Evolutionary conservation across 2,797 vertebrate species (phyloP), one percentile per base, ranked within the genome.

Genomic region (Xiphorhynchus erythropygius): DNA sequence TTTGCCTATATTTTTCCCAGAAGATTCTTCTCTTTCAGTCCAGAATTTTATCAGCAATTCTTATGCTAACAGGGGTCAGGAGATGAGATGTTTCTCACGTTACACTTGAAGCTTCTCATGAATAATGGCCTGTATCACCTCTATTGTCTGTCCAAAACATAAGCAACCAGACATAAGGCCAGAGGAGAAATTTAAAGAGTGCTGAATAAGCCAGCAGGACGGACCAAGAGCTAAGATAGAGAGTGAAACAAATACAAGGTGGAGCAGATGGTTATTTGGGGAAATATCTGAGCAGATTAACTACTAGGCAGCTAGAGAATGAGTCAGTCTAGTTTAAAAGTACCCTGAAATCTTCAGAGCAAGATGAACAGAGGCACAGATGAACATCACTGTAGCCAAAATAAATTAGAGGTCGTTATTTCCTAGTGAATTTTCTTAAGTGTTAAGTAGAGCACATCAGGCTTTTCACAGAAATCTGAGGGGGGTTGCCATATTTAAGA

Each of bases 21-120:
- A 97, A 98, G 97, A 96, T 94, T 78, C 95, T 97, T 95, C 93
- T 97, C 96, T 97, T 97, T 97, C 94, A 97, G 95, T 96, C 95
- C 85, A 97, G 97, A 97, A 97, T 98, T 98, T 98, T 98, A 98
- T 95, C 93, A 95, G 96, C 96, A 90, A 98, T 99, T 99, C 98
- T 99, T 98, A 99, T 99, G 98, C 97, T 98, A 99, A 99, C 98
- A 96, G 97, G 96, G 99, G 99, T 99, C 99, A 99, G 98, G 97
- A 98, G 98, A 99, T 98, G 99, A 99, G 98, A 98, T 97, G 97
- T 98, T 99, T 99, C 99, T 99, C 99, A 99, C 98, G 97, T 99
- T 99, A 98, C 98, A 98, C 98, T 98, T 98, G 98, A 98, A 98
- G 97, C 98, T 98, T 74, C 96, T 97, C 97, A 97, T 98, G 97